Base-by-base conservation (phyloP, 2,888 invertebrate genomes). In the Petrophora chlorosata region DNA sequence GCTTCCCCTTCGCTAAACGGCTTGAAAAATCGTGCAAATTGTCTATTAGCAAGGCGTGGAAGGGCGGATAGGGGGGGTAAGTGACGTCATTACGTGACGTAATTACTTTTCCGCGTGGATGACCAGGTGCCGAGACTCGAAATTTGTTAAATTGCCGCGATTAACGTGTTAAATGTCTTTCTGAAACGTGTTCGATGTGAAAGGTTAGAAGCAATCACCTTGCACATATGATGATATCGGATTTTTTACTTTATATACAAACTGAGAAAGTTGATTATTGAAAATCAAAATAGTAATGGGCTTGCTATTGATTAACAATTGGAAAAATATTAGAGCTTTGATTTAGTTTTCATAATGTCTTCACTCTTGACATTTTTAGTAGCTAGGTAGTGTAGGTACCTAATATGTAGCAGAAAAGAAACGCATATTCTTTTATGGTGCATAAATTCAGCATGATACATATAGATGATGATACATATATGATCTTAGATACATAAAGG, bases 101-200 rank as follows among this genome's bases (percentile, higher is more conserved):
- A 88, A 90, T 89, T 88, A 83, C 87, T 86, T 90, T 90, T 88
- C 85, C 88, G 82, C 87, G 73, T 84, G 86, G 76, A 77, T 82
- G 87, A 81, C 82, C 88, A 73, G 70, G 65, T 56, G 56, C 63
- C 67, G 71, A 62, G 68, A 75, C 69, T 71, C 73, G 73, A 81
- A 85, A 85, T 88, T 87, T 84, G 85, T 85, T 85, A 82, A 85
- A 88, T 85, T 81, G 80, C 71, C 55, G 72, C 85, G 79, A 88
- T 88, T 85, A 84, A 82, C 81, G 76, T 84, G 82, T 80, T 84
- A 79, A 86, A 89, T 86, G 83, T 82, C 80, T 85, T 87, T 86
- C 71, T 68, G 63, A 77, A 82, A 65, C 73, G 70, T 68, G 74
- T 73, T 70, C 61, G 58, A 62, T 65, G 59, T 58, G 57, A 76